Evolutionary conservation across 2,797 vertebrate species (phyloP), one percentile per base, ranked within the genome.

Genomic region (Diglossa cyanea): DNA sequence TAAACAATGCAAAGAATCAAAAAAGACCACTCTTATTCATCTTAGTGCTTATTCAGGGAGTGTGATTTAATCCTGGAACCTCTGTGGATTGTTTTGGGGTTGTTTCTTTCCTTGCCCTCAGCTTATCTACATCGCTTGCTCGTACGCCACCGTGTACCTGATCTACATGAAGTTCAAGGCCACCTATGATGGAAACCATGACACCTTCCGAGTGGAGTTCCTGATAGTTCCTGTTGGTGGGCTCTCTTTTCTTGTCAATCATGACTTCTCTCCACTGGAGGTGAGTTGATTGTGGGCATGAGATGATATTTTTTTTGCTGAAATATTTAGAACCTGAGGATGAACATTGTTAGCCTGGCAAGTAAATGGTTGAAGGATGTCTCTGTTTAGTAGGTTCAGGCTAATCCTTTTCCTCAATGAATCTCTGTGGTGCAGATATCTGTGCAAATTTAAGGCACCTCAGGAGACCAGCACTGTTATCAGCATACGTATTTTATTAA

Each of bases 131-230:
- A 98, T 99, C 6, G 99, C 98, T 24, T 99, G 99, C 91, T 97
- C 99, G 0, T 99, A 99, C 21, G 99, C 99, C 97, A 99, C 99
- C 0, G 98, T 99, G 80, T 99, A 99, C 97, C 97, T 99, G 98
- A 99, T 99, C 97, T 99, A 99, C 95, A 96, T 98, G 95, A 99
- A 99, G 95, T 99, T 99, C 94, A 99, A 99, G 97, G 99, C 99
- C 7, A 99, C 99, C 39, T 99, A 99, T 1, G 99, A 99, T 33
- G 99, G 99, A 24, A 99, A 99, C 97, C 99, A 99, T 2, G 99
- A 99, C 95, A 99, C 99, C 1, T 99, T 99, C 98, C 98, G 99
- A 95, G 98, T 99, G 97, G 99, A 99, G 97, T 99, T 99, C 76
- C 98, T 99, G 94, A 98, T 99, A 7, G 98, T 99, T 48, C 99